Base-by-base conservation (phyloP, 2,797 vertebrate genomes). In the Sardinella longiceps region DNA sequence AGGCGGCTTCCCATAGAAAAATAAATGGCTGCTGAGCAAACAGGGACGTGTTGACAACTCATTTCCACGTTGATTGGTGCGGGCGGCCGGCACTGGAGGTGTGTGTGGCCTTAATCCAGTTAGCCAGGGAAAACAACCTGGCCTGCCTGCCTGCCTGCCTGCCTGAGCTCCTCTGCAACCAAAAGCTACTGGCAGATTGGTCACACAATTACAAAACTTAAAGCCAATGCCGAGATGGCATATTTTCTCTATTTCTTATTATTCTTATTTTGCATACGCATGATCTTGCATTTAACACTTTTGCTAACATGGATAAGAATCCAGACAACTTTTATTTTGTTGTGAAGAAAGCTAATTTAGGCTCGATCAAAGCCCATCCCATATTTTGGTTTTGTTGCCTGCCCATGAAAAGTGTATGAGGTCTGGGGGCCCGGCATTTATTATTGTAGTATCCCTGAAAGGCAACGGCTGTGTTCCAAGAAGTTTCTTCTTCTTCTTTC, bases 41-140 rank as follows among this genome's bases (percentile, higher is more conserved):
- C 93, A 94, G 86, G 86, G 77, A 88, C 87, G 92, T 95, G 95
- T 95, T 95, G 95, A 96, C 95, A 95, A 92, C 93, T 95, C 92
- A 94, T 95, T 95, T 96, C 94, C 95, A 94, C 92, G 91, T 93
- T 95, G 93, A 95, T 95, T 94, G 93, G 93, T 93, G 90, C 91
- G 90, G 90, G 92, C 93, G 92, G 92, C 91, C 63, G 86, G 90
- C 92, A 88, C 91, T 89, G 88, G 88, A 94, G 93, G 93, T 95
- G 94, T 95, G 94, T 95, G 94, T 95, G 95, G 95, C 91, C 94
- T 92, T 95, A 95, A 95, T 96, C 94, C 94, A 93, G 93, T 96
- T 92, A 95, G 84, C 87, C 85, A 91, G 87, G 89, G 43, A 94
- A 94, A 94, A 93, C 93, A 93, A 92, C 91, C 89, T 81, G n/a